phyloP scores from a whole-genome alignment of 1,140 invertebrate species.

The Meteorus sp. region DNA sequence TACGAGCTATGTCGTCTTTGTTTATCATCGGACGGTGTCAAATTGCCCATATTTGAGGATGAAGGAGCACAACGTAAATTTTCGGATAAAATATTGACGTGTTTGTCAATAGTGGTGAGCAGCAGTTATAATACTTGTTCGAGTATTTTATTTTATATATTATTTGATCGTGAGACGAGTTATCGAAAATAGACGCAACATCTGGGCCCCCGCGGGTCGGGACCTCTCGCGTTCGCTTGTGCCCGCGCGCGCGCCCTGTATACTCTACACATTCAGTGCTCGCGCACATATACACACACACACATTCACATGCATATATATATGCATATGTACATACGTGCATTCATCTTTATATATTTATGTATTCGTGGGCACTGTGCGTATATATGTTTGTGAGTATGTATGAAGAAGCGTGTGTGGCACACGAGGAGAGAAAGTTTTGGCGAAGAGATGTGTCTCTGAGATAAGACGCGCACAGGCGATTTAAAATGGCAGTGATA shows the following conservation, averaged over 20 bases:
- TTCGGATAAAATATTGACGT: conserved; percentile 57
- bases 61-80: conserved; percentile 56
- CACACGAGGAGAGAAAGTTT: conserved; percentile 57
- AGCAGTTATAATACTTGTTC: not conserved
- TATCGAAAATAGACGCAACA: conserved; percentile 45
- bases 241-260: conserved; percentile 5
- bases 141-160: not conserved
- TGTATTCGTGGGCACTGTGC: conserved; percentile 27
- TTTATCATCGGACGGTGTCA: conserved; percentile 60
- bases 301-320: conserved; percentile 17
- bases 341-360: not conserved
- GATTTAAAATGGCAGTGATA: conserved; percentile 57
- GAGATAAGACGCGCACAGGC: conserved; percentile 52
- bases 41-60: conserved; percentile 60
- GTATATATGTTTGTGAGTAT: no score
- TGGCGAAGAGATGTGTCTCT: conserved; percentile 58
- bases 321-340: conserved; percentile 1
- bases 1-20: conserved; percentile 62
- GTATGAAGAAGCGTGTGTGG: no score
- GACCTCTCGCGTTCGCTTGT: conserved; percentile 17
- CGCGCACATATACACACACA: not conserved
- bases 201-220: conserved; percentile 35
- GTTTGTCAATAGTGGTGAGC: conserved; percentile 58
- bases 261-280: no score
- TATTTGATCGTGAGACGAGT: conserved; percentile 1